These are phyloP conservation scores for Gisinianus flammeolus DNA, from an alignment of 2,888 invertebrate genomes.

Conservation along the genomic window DNA sequence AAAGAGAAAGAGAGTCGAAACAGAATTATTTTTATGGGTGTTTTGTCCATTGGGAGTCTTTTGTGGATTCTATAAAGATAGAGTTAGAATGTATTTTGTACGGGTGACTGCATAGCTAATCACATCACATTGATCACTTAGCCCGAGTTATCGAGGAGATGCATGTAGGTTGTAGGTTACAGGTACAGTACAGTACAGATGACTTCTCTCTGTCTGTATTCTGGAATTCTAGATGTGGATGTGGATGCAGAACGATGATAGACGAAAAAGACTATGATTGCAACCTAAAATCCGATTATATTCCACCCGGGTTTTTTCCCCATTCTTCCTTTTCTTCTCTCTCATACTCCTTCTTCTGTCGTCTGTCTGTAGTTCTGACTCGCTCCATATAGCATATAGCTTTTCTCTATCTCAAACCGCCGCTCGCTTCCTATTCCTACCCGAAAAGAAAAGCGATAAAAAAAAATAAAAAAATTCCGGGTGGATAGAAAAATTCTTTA, in stretches of 20 bases:
- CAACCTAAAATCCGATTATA: conserved; percentile 30
- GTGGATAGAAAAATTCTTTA: background rate
- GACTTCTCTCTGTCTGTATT: background rate
- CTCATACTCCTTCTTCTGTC: background rate
- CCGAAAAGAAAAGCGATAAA: background rate
- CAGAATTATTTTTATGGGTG: background rate
- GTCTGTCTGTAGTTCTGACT: too few species aligned
- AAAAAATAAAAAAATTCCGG: background rate
- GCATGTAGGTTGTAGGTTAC: background rate
- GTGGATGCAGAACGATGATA: background rate
- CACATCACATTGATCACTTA: conserved; percentile 33
- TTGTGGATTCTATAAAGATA: background rate
- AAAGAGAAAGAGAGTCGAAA: background rate
- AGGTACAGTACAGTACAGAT: background rate
- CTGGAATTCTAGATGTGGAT: background rate
- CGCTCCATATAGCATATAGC: too few species aligned
- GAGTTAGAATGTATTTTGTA: conserved; percentile 9
- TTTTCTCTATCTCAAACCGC: too few species aligned
- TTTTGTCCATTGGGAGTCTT: background rate
- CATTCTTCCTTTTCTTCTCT: background rate
- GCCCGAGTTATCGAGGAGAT: background rate
- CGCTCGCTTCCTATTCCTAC: background rate
- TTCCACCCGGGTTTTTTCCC: background rate
- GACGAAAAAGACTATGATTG: conserved; percentile 5
- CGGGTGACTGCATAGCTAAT: conserved; percentile 27